Evolutionary conservation across 2,113 vertebrate genomes (phyloP).

Genomic region (Capreolus pygargus): DNA sequence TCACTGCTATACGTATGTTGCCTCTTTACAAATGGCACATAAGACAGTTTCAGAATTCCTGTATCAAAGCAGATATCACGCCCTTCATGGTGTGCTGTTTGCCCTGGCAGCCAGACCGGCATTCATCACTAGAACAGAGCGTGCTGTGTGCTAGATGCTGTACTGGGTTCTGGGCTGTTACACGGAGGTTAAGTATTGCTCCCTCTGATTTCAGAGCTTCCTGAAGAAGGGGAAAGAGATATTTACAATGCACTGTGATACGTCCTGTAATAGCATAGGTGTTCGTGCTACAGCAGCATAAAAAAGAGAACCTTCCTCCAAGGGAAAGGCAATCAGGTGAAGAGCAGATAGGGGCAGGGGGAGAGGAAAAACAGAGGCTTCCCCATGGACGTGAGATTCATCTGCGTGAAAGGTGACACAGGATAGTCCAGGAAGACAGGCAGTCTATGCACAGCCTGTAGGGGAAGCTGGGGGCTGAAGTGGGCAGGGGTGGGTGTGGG

Average conservation of each 20-base stretch:
- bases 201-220: neutral
- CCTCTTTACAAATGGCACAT: neutral
- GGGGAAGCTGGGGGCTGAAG: neutral
- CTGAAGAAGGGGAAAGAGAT: neutral
- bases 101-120: neutral
- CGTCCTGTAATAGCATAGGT: neutral
- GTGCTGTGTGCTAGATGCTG: neutral
- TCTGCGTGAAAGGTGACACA: neutral
- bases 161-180: neutral
- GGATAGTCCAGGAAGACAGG: neutral
- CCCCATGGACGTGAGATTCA: neutral
- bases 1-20: neutral
- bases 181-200: neutral
- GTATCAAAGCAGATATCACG: neutral
- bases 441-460: rapidly evolving
- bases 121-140: neutral
- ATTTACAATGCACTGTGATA: neutral
- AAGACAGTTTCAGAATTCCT: neutral
- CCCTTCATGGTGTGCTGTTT: neutral
- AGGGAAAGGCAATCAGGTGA: neutral
- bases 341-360: neutral
- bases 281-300: neutral
- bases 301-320: neutral
- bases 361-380: neutral
- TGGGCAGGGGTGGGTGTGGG: neutral